Evolutionary conservation across 2,888 invertebrate genomes (phyloP), one percentile per base, ranked within the genome.

Genomic region (Colletes collaris): DNA sequence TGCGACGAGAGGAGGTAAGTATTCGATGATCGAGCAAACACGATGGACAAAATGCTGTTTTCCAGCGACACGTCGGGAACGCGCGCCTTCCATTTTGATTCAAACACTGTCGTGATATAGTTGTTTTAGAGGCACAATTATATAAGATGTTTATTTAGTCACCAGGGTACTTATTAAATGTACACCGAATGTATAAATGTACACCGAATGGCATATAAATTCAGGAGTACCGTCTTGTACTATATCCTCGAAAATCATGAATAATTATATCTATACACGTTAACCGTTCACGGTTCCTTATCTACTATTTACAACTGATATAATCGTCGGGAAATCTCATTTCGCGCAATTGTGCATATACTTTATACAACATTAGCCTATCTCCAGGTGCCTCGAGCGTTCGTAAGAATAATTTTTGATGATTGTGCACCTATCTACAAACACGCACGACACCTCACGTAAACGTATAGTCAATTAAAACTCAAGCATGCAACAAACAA

Each of bases 151-250:
- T 84, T 82, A 87, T 85, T 46, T 84, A 79, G 52, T 81, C 74
- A 76, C 80, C 82, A 81, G 80, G 80, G 82, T 81, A 86, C 81
- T 85, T 82, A 76, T 63, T 83, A 80, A 86, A 84, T 87, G 76
- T 86, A 87, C 87, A 87, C 58, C 58, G 76, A 82, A 83, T 62
- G 59, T 76, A 82, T 70, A 59, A 72, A 72, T 76, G 79, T 86
- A 85, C 85, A 77, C 80, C 79, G 74, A 85, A 87, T 87, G 81
- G 81, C 79, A 87, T 88, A 86, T 83, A 82, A 82, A 82, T 83
- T 73, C 72, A 82, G 65, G 63, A 77, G 73, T 79, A 74, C 76
- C 77, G 67, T 69, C 85, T 87, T 87, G 86, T 86, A 86, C 86
- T 85, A 80, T 82, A 74, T 79, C 50, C 66, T 71, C 44, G 70